Base-by-base conservation (phyloP, 2,113 vertebrate species). In the Bambusicola thoracicus region DNA sequence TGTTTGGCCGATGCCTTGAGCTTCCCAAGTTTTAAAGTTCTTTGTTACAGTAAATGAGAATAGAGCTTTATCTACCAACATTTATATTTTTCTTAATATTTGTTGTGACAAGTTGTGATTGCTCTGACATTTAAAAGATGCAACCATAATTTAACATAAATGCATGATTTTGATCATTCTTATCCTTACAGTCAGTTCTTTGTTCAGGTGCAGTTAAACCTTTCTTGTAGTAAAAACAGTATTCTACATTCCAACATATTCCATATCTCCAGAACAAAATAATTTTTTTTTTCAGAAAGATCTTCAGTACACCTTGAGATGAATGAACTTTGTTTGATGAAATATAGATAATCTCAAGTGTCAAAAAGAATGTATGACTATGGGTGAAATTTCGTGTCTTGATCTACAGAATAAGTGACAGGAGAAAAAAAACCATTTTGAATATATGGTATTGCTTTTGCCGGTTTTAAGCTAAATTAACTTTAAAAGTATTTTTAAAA, bases 321-420 rank as follows among this genome's bases (percentile, higher is more conserved):
- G 11, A 5, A 38, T 38, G 1, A 69, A 8, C 21, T 43, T 72
- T 34, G 1, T 56, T 48, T 70, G 22, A 44, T 30, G 22, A 65
- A 72, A 43, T 58, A 21, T 19, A 69, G 38, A 49, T 29, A 20
- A 43, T 51, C 20, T 61, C 20, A 59, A 24, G 11, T 34, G 3
- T 36, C n/a, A 46, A 46, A 73, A 72, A 13, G 44, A 83, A 36
- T 20, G 17, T 8, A 46, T 4, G 6, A 40, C 2, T 2, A 1
- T 1, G 1, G 2, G 7, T 59, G 8, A 82, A 46, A 53, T 32
- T 32, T 40, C 2, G 3, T 34, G 8, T 32, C 8, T 13, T 72
- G 17, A 48, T 56, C 13, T 68, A 36, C 2, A 55, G 41, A 36
- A 41, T 25, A 48, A n/a, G 34, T 49, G 3, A 40, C 2, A 21